These are phyloP conservation scores for Pygoscelis adeliae DNA, from an alignment of 2,113 vertebrate species.

Conservation along the genomic window DNA sequence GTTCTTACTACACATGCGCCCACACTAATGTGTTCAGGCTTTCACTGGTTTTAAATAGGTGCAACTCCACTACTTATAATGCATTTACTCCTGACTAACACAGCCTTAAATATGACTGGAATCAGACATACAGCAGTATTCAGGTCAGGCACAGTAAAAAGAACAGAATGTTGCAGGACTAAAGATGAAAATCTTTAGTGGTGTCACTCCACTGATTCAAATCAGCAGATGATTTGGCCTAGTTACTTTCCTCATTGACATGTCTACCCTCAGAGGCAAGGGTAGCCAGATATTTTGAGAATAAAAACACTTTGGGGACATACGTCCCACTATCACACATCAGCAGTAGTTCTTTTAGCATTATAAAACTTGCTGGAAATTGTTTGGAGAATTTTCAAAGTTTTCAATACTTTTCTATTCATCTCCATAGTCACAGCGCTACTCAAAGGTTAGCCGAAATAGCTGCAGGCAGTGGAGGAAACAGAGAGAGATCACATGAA, in stretches of 20 bases:
- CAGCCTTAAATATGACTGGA: not conserved
- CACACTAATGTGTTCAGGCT: not conserved
- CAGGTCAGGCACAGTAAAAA: not conserved
- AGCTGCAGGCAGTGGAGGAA: slow-evolving; percentile 33
- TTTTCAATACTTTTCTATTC: slow-evolving; percentile 20
- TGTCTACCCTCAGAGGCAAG: not conserved
- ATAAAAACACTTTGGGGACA: not conserved
- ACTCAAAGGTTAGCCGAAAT: slow-evolving; percentile 46
- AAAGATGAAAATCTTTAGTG: not conserved
- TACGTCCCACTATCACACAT: not conserved
- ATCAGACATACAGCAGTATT: not conserved
- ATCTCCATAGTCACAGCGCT: slow-evolving; percentile 17
- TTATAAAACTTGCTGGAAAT: slow-evolving; percentile 40
- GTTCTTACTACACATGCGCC: not conserved
- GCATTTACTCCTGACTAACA: not conserved
- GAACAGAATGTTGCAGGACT: not conserved
- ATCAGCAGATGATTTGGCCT: not conserved
- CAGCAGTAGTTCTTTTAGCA: not conserved
- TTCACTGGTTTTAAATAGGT: not conserved
- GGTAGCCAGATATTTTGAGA: not conserved
- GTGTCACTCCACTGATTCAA: not conserved
- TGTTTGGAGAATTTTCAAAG: slow-evolving; percentile 43
- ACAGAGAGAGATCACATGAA: slow-evolving; percentile 17
- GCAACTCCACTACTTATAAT: not conserved
- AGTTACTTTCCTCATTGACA: not conserved